Base-by-base conservation (phyloP, 1,140 invertebrate genomes). In the Platyscapa corneri region DNA sequence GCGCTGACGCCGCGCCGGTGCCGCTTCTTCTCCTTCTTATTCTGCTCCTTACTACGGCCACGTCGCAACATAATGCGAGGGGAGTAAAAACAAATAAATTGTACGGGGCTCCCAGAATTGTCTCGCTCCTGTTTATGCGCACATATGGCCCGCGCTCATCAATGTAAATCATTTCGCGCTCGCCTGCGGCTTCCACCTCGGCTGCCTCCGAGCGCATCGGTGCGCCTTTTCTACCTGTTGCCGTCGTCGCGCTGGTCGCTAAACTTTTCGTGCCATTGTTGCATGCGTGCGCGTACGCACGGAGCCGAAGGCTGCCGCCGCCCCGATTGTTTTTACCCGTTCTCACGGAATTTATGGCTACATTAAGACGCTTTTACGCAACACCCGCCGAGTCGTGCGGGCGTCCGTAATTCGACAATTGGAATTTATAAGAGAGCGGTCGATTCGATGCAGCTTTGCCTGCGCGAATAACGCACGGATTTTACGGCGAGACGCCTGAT, bases 11-110 rank as follows among this genome's bases (percentile, higher is more conserved):
- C 18, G 42, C 75, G 2, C 1, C 75, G 20, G 0, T 39, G 27
- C 65, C 32, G 5, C 67, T 39, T n/a, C 46, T 56, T 53, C n/a
- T 46, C 34, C 64, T 81, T 53, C 10, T 23, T 39, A 3, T 39
- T 72, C 37, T 5, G 3, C 34, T 72, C 27, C 39, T 27, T 27
- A 12, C 14, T 12, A 3, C 12, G 3, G 42, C 8, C n/a, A 37
- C 60, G 39, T 12, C 42, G 23, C 60, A 42, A 39, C 77, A 65
- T 79, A 56, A 30, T 32, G 37, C 78, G 37, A 65, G 42, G 46
- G 64, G 78, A 79, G 64, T n/a, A n/a, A 27, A 82, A 77, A 75
- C 85, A 82, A 86, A 83, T 83, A 78, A 82, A 86, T 86, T 86
- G 81, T 79, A 20, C 3, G 30, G 42, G 23, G 53, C 80, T 83